Evolutionary conservation across 2,113 vertebrate genomes (phyloP), one percentile per base, ranked within the genome.

Genomic region (Chionomys nivalis): DNA sequence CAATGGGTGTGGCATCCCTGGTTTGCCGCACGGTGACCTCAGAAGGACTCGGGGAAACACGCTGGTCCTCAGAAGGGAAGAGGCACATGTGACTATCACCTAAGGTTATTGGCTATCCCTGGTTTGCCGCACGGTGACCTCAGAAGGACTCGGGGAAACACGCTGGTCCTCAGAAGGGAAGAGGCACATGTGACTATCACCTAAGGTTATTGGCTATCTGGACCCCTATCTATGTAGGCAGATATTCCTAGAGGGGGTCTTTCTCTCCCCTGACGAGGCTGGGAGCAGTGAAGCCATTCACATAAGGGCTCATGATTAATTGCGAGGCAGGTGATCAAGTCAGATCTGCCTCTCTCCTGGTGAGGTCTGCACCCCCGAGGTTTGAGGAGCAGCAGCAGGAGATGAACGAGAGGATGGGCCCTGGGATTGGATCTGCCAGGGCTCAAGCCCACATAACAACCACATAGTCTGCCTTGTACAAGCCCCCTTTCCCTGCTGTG

Each of bases 111-210:
- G 44, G 44, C 49, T 63, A 3, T 58, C 65, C n/a, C n/a, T n/a
- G n/a, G n/a, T n/a, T n/a, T 28, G 4, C 0, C 7, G 31, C 5
- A 23, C 39, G 0, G 8, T 5, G 36, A 12, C 39, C 36, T 77
- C 79, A 7, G 33, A 26, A 55, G 65, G 72, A 23, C 39, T 24
- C n/a, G 2, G 44, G n/a, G 3, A 23, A 58, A 23, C 0, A 33
- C 8, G 0, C 44, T 26, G 49, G 61, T 23, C 24, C 28, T 31
- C 66, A 72, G 75, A 47, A 47, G 83, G 65, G 47, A 44, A 17
- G 26, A n/a, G 44, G 55, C 49, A 21, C 9, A 24, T 17, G 31
- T 2, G 6, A 19, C 21, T 82, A 3, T 33, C 26, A 36, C 7
- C 52, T 28, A 0, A 10, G 16, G 72, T 6, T 13, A n/a, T 14